Evolutionary conservation across 2,888 invertebrate species (phyloP), one percentile per base, ranked within the genome.

Genomic region (Dasypolia templi): DNA sequence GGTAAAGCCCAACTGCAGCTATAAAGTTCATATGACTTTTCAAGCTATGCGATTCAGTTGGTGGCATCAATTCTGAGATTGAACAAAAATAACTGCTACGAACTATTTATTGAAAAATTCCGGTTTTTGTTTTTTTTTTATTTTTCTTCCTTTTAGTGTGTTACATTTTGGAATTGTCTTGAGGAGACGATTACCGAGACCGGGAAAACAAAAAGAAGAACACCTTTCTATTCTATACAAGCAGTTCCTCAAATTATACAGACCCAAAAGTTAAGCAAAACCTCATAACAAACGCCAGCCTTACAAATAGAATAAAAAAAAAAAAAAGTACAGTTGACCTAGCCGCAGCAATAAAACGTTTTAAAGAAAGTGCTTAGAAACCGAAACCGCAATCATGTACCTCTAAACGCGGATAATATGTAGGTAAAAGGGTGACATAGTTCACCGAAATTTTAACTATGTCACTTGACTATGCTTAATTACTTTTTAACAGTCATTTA

Each of bases 401-500:
- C 62, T 3, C 42, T 63, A 35, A 77, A 74, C 14, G 49, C 68
- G 59, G 29, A 67, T 66, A 64, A 46, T 71, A 75, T 75, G 56
- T 80, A 77, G 82, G 83, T 83, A 79, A 82, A 82, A 86, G 68
- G 71, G 84, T 85, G 75, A 79, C 72, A 77, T 82, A 84, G 73
- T 75, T 82, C 72, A 73, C 65, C 32, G n/a, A 71, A 77, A 65
- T 35, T 51, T 58, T 63, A 82, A 76, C 69, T 67, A 44, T 69
- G 77, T 64, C 81, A 76, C 61, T 39, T 46, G 2, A 62, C 51
- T 59, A 56, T 61, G 46, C 46, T 71, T 85, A 77, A 85, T 83
- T 86, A 62, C 72, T 46, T 68, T 72, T 69, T 61, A 62, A 69
- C 63, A 46, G 66, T 51, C 59, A 68, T 65, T 72, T 58, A 42